phyloP scores from a whole-genome alignment of 2,888 invertebrate genomes.

The Elegia similella region DNA sequence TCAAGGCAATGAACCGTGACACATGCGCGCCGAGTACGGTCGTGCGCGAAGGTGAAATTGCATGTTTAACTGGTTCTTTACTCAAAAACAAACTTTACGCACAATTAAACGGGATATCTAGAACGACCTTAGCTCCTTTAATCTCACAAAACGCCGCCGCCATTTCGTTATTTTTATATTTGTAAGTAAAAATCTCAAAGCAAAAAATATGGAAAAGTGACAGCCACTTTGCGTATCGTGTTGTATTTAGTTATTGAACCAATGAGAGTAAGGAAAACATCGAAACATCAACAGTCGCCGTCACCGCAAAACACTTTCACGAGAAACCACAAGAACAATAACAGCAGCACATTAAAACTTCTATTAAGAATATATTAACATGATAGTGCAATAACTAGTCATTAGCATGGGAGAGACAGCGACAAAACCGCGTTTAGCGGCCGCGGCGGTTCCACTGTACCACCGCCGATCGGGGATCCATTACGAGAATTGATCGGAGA shows the following conservation, averaged over 20 bases:
- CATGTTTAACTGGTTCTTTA: slow-evolving; percentile 31
- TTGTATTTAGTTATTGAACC: not conserved
- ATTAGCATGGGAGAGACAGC: not conserved
- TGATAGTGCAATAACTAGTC: not conserved
- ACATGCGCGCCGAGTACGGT: slow-evolving; percentile 48
- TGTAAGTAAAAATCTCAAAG: not conserved
- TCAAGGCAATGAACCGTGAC: slow-evolving; percentile 80
- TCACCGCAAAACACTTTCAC: slow-evolving; percentile 11
- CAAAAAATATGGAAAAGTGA: not conserved
- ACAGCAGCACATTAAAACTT: not conserved
- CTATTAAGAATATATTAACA: not conserved
- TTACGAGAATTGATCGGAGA: slow-evolving; percentile 45
- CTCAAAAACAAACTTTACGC: slow-evolving; percentile 27
- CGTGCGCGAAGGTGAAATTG: slow-evolving; percentile 39
- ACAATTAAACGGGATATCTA: slow-evolving; percentile 26
- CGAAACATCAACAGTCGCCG: not conserved
- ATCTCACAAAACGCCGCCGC: not conserved
- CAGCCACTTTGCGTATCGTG: not conserved
- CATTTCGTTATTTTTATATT: too few relatives aligned
- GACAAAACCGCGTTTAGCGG: slow-evolving; percentile 20
- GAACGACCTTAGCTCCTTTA: slow-evolving; percentile 19
- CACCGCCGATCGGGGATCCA: slow-evolving; percentile 40
- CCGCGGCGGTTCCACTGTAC: slow-evolving; percentile 32
- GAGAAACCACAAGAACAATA: not conserved
- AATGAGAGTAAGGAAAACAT: not conserved